Conservation (phyloP, 2,888 invertebrate species). For the Endomychus coccineus region DNA sequence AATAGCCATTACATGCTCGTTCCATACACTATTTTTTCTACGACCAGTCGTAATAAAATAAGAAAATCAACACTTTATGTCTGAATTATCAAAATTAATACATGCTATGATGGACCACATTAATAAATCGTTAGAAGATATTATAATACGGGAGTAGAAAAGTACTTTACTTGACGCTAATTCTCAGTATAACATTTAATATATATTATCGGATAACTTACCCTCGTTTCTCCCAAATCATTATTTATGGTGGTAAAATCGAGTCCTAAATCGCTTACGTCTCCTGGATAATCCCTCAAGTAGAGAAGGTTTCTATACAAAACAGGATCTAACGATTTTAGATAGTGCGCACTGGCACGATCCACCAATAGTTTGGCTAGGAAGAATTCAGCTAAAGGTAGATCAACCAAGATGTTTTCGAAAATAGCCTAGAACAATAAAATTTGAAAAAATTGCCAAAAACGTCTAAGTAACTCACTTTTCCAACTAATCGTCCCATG, state of each 20-base stretch:
- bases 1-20: no score
- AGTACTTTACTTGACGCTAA: constrained; percentile 3
- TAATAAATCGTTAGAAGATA: no score
- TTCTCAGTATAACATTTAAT: neutral
- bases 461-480: constrained; percentile 25
- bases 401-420: constrained; percentile 88
- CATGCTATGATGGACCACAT: no score
- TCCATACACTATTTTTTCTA: no score
- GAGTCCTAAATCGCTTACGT: constrained; percentile 80
- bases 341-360: constrained; percentile 73
- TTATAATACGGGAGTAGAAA: no score
- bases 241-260: constrained; percentile 90
- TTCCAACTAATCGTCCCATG: constrained; percentile 61
- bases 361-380: constrained; percentile 79
- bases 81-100: no score
- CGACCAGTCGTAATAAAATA: no score
- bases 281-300: constrained; percentile 76
- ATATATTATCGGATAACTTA: constrained; percentile 33
- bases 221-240: constrained; percentile 81
- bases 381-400: constrained; percentile 95
- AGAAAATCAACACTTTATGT: no score
- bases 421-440: constrained; percentile 67
- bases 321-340: constrained; percentile 88
- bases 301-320: constrained; percentile 85
- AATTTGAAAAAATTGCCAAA: no score